Conservation (phyloP, 2,113 vertebrate species). For the Gallinago jamesoni region DNA sequence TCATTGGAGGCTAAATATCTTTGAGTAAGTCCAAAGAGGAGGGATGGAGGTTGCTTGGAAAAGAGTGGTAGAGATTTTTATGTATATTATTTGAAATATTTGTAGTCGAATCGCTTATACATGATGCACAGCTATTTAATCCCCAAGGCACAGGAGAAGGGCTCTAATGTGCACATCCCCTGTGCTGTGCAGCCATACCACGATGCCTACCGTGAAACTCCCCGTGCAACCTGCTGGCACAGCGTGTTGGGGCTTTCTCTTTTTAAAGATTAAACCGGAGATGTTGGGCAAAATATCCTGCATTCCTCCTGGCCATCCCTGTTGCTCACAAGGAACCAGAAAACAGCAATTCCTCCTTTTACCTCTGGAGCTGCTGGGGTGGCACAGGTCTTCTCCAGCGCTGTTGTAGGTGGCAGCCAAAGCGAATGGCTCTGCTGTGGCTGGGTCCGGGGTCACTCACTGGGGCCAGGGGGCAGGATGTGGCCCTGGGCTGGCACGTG, state of each 20-base stretch:
- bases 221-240: background rate
- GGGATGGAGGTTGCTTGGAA: accelerated
- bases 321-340: background rate
- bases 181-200: background rate
- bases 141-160: background rate
- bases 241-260: background rate
- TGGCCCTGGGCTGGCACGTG: background rate
- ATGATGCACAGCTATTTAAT: background rate
- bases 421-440: accelerated
- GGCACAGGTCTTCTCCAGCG: background rate
- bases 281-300: background rate
- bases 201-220: background rate
- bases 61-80: background rate
- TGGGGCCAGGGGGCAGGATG: background rate
- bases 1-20: background rate
- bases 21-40: accelerated
- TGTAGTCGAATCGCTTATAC: background rate
- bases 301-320: background rate
- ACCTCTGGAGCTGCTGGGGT: background rate
- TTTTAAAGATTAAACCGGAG: background rate
- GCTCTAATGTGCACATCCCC: accelerated
- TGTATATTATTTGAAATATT: background rate
- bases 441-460: background rate
- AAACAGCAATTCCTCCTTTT: background rate
- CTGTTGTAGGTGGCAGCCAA: background rate